Conservation (phyloP, 2,888 invertebrate species). For the Neoscelio sp. region DNA sequence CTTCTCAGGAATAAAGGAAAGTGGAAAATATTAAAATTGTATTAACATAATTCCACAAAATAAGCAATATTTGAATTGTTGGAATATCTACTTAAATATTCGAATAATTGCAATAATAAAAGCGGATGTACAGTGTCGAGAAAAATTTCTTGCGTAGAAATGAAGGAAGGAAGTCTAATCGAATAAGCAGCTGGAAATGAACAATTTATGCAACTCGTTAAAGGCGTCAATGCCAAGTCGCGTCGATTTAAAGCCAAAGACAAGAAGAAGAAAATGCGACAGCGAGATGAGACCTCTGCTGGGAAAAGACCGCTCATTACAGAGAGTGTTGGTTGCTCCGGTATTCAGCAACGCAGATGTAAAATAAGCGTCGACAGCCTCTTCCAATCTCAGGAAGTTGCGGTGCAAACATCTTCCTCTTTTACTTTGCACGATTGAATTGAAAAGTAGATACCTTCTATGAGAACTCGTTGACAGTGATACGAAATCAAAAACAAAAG, state of each 20-base stretch:
- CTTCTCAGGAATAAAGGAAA: too few relatives aligned
- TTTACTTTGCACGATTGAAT: slow-evolving; percentile 3
- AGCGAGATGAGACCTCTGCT: slow-evolving; percentile 11
- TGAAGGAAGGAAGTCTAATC: slow-evolving; percentile 21
- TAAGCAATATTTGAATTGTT: slow-evolving; percentile 17
- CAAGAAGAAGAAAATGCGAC: slow-evolving; percentile 2
- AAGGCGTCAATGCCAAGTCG: slow-evolving; percentile 9
- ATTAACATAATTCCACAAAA: background rate
- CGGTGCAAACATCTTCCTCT: background rate
- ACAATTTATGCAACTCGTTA: slow-evolving; percentile 24
- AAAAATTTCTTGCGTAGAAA: slow-evolving; percentile 6
- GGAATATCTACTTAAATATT: slow-evolving; percentile 11
- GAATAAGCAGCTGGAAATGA: slow-evolving; percentile 25
- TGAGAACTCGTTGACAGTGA: background rate
- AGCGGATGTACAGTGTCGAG: slow-evolving; percentile 1
- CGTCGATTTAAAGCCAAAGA: slow-evolving; percentile 6
- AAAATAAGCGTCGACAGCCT: background rate
- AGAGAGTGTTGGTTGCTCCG: slow-evolving; percentile 15
- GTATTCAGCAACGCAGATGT: slow-evolving; percentile 14
- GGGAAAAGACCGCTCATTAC: slow-evolving; percentile 36
- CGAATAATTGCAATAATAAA: slow-evolving; percentile 33
- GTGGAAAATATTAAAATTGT: background rate
- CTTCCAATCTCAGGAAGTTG: slow-evolving; percentile 13
- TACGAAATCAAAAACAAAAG: slow-evolving; percentile 4
- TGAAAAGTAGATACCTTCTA: background rate